Base-by-base conservation (phyloP, 1,140 invertebrate genomes). In the Listronotus oregonensis region DNA sequence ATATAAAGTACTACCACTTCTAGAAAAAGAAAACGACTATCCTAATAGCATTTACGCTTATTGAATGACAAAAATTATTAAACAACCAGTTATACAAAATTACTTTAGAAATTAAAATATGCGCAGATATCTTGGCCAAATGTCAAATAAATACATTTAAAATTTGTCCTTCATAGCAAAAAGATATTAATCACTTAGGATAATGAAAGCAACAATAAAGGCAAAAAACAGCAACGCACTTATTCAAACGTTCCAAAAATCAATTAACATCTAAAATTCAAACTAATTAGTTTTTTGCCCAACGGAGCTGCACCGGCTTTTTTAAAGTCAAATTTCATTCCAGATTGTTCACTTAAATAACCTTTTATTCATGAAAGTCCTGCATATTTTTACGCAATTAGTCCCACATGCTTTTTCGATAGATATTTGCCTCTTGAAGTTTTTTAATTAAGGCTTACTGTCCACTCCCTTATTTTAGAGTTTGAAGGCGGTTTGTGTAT, bases 321-420 rank as follows among this genome's bases (percentile, higher is more conserved):
- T n/a, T 57, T 57, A 18, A 57, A 57, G 55, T 57, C 40, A 57
- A 57, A 57, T 57, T 14, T 15, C 43, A 57, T 57, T 43, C 42
- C 12, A 57, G 43, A 57, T 40, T n/a, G 40, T 46, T 57, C 32
- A 57, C 43, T 57, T 44, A 54, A 54, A 21, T 47, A 21, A 59
- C 27, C 43, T 59, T 49, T 59, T 59, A 59, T 59, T 59, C 57
- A 59, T 59, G 57, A 59, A 40, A 59, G 5, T 37, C 46, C 27
- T 59, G 57, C 46, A 59, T 59, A 59, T 49, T 59, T 59, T 37
- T 37, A 59, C 32, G 43, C 47, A 59, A 59, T 59, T 59, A 47
- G 57, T 49, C 31, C 55, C 44, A 59, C 57, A 59, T 49, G 32
- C 57, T 59, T 49, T 59, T 49, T 57, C 55, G 17, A 57, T 57